Base-by-base conservation (phyloP, 2,797 vertebrate species). In the Selene dorsalis region DNA sequence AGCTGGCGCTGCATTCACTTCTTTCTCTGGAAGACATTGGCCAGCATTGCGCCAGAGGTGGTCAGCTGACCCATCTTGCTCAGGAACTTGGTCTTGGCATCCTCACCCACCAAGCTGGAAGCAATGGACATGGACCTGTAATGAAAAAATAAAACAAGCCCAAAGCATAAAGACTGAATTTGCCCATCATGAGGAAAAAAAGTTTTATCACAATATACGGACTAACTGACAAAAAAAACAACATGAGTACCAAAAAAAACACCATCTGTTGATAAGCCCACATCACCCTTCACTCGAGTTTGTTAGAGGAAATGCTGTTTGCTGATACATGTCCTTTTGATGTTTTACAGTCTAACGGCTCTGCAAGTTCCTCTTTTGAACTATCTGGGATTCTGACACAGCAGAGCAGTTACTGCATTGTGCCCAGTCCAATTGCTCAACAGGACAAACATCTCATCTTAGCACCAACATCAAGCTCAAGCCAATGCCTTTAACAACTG, bases 31-130 rank as follows among this genome's bases (percentile, higher is more conserved):
- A 99, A 99, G 92, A 99, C 98, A 4, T 98, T 99, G 77, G 98
- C 98, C 95, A 99, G 65, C 98, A 99, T 99, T 80, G 98, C 98
- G 47, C 98, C 97, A 1, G 98, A 99, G 1, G 98, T 99, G 74
- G 98, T 99, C 90, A 99, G 93, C 94, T 99, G 98, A 87, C 98
- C 98, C 98, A 99, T 98, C 95, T 99, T 99, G 92, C 97, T 99
- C 90, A 99, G 93, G 92, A 99, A 99, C 95, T 99, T 99, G 86
- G 97, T 99, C 94, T 99, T 99, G 72, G 98, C 97, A 47, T 99
- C 98, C 94, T 99, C 98, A 26, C 98, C 97, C 81, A 99, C 98
- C 80, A 99, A 94, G 91, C 97, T 99, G 3, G 98, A 97, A 58
- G 98, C 97, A 53, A 99, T 99, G 2, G 98, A 99, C 93, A 99